Evolutionary conservation across 2,113 vertebrate species (phyloP).

Genomic region (Rhea pennata): DNA sequence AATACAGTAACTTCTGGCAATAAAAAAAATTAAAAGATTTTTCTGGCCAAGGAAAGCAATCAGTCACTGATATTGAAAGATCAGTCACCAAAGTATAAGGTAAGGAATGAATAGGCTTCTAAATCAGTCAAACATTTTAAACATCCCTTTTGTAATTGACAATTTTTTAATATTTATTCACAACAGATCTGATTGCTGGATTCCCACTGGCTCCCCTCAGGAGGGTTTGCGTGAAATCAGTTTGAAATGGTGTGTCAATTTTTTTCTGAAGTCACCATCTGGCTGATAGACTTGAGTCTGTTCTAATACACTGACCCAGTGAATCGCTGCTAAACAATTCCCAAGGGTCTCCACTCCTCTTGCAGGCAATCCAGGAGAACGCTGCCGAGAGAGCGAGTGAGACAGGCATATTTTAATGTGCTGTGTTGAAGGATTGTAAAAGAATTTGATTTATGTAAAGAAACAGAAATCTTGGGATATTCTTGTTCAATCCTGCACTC

Average conservation of each 20-base stretch:
- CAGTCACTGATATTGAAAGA: slow-evolving; percentile 53
- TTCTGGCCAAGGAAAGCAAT: slow-evolving; percentile 20
- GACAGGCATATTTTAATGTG: slow-evolving; percentile 41
- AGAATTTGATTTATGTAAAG: slow-evolving; percentile 69
- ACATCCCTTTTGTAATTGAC: slow-evolving; percentile 97
- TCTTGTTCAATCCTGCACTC: not conserved
- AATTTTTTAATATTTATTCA: slow-evolving; percentile 99
- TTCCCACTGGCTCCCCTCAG: slow-evolving; percentile 84
- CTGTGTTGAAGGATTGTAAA: slow-evolving; percentile 60
- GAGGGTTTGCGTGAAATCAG: slow-evolving; percentile 97
- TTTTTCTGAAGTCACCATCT: slow-evolving; percentile 97
- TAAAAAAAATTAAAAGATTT: slow-evolving; percentile 32
- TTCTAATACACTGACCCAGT: slow-evolving; percentile 85
- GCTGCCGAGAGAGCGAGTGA: not conserved
- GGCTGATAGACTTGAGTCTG: slow-evolving; percentile 89
- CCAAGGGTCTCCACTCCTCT: slow-evolving; percentile 74
- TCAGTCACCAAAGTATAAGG: slow-evolving; percentile 36
- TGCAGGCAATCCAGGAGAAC: slow-evolving; percentile 67
- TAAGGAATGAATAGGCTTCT: slow-evolving; percentile 55
- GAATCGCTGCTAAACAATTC: slow-evolving; percentile 89
- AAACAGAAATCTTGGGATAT: slow-evolving; percentile 43
- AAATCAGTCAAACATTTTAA: slow-evolving; percentile 91
- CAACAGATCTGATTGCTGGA: slow-evolving; percentile 92
- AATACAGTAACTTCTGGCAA: not conserved
- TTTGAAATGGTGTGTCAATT: slow-evolving; percentile 98